A percentile compares a stretch with the other conserved stretches of the same genome.
phyloP scores from a whole-genome alignment of 2,113 vertebrate species.

The Crocuta crocuta region DNA sequence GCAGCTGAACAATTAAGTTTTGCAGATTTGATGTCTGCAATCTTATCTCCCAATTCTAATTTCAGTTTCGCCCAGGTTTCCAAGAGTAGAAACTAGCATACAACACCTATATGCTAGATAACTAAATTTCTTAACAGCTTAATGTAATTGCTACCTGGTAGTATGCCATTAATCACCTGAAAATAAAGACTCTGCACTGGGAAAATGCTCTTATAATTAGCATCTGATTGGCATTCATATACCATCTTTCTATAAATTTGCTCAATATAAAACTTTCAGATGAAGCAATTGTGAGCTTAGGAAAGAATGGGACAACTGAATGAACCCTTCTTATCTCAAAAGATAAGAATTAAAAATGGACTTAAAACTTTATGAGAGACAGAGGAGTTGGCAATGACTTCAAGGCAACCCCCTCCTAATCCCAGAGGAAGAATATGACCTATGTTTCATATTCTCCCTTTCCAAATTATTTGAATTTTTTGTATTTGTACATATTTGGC shows the following conservation, averaged over 20 bases:
- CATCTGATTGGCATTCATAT: slow-evolving; percentile 17
- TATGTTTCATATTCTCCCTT: slow-evolving; percentile 19
- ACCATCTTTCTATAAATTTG: slow-evolving; percentile 43
- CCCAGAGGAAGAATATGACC: background rate
- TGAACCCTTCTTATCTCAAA: background rate
- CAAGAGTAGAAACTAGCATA: slow-evolving; percentile 14
- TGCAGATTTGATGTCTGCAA: background rate
- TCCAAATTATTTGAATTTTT: slow-evolving; percentile 37
- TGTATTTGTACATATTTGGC: background rate
- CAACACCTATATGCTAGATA: background rate
- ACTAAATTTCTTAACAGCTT: slow-evolving; percentile 49
- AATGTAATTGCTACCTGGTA: background rate
- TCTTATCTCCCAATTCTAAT: background rate
- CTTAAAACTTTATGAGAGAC: background rate
- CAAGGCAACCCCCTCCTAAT: background rate
- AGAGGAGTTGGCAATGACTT: background rate
- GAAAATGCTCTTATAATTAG: slow-evolving; percentile 42
- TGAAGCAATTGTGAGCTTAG: background rate
- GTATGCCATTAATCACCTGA: background rate
- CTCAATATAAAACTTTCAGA: slow-evolving; percentile 45
- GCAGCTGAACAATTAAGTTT: slow-evolving; percentile 29
- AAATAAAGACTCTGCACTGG: background rate
- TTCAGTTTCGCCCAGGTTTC: background rate
- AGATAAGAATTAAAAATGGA: slow-evolving; percentile 18
- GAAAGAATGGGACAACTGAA: background rate